Evolutionary conservation across 2,113 vertebrate genomes (phyloP), one percentile per base, ranked within the genome.

Genomic region (Clarias gariepinus): DNA sequence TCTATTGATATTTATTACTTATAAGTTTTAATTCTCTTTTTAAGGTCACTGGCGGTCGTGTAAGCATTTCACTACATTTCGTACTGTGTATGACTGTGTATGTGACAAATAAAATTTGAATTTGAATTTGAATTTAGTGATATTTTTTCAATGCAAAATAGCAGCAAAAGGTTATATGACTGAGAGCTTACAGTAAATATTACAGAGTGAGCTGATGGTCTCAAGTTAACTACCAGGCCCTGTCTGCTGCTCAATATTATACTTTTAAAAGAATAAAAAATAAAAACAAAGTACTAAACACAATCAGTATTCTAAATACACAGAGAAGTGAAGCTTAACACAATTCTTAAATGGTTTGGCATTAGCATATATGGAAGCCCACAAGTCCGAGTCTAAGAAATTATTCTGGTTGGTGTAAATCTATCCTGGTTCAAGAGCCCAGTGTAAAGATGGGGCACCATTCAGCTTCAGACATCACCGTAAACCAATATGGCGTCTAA

Each of bases 401-500:
- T 69, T 79, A 85, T 87, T 85, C 73, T 60, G 64, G 33, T 36
- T 4, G 9, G 80, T 87, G 61, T 68, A 85, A 82, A 89, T 89
- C 85, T 89, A 76, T 80, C 69, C 85, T 60, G 73, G 66, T 78
- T 89, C 47, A 7, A 84, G 81, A 57, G 16, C 57, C 76, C 60
- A 86, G 81, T 30, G 57, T 68, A 52, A 12, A 76, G 21, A 66
- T 85, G 73, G 64, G 63, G 84, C 47, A 80, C 23, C 66, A 68
- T 86, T 33, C 36, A 19, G 73, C 55, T 77, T 64, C n/a, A 66
- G 73, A 83, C 61, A 86, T 23, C 3, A 12, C 61, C 36, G 55
- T 83, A 87, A 87, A 87, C 85, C 83, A 87, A 64, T 33, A 84
- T 9, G 47, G 69, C 30, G 52, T 61, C 74, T 81, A 60, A 30